phyloP scores from a whole-genome alignment of 2,888 invertebrate genomes.

The Ephialtes manifestator region DNA sequence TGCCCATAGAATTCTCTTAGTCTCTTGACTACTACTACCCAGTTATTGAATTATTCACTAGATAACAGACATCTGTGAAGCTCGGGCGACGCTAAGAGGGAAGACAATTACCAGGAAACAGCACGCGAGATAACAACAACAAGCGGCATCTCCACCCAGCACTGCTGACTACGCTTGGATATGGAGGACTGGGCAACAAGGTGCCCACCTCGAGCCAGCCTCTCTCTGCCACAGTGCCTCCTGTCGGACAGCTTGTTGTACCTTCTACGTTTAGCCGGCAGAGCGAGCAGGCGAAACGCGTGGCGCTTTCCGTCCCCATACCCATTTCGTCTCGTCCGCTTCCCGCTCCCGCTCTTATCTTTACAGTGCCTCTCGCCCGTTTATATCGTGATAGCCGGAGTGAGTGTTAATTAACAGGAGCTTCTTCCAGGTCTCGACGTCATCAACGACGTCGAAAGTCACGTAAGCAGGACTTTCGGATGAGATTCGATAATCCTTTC shows the following conservation, averaged over 20 bases:
- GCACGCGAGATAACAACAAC: slow-evolving; percentile 83
- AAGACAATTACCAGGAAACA: slow-evolving; percentile 85
- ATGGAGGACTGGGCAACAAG: slow-evolving; percentile 66
- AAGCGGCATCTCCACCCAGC: slow-evolving; percentile 73
- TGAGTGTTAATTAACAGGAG: slow-evolving; percentile 63
- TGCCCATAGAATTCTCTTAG: slow-evolving; percentile 11
- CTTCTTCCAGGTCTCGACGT: slow-evolving; percentile 54
- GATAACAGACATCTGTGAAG: slow-evolving; percentile 82
- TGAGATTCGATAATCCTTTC: slow-evolving; percentile 18
- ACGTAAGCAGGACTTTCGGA: slow-evolving; percentile 12
- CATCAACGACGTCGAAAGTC: slow-evolving; percentile 37
- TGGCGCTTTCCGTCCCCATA: slow-evolving; percentile 52
- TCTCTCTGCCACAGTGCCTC: slow-evolving; percentile 38
- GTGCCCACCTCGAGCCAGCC: slow-evolving; percentile 39
- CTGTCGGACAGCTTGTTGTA: not conserved
- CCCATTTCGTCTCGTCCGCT: slow-evolving; percentile 68
- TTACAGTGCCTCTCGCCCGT: slow-evolving; percentile 74
- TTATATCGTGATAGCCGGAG: slow-evolving; percentile 60
- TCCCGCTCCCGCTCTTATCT: slow-evolving; percentile 77
- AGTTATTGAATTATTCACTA: slow-evolving; percentile 85
- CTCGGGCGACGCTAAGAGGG: slow-evolving; percentile 75
- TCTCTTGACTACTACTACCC: slow-evolving; percentile 75
- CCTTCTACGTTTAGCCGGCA: slow-evolving; percentile 37
- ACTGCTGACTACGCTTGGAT: slow-evolving; percentile 49
- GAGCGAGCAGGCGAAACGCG: slow-evolving; percentile 57